Evolutionary conservation across 2,113 vertebrate genomes (phyloP), one percentile per base, ranked within the genome.

Genomic region (Plectropomus leopardus): DNA sequence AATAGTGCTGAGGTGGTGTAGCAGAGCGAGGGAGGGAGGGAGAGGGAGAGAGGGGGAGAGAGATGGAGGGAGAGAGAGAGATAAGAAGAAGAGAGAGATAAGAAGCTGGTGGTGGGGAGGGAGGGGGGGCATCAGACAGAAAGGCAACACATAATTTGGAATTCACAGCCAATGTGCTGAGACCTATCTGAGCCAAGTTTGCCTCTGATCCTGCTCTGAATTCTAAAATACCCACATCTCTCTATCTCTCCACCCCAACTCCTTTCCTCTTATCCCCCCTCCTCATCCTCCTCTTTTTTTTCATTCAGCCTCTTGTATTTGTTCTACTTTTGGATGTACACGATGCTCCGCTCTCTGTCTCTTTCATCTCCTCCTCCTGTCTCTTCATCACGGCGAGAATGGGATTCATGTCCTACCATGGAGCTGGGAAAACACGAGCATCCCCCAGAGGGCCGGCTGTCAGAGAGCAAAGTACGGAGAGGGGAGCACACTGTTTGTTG

Each of bases 201-300:
- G 76, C 82, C 72, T 90, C 63, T 86, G 85, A 91, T 92, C 83
- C 88, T 88, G 87, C 82, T 85, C 88, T 86, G 91, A 92, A 91
- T 91, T 84, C 69, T 73, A 81, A 90, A 91, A 88, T 42, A 86
- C 61, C 68, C 80, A 51, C 72, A 83, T 71, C 65, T 21, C n/a
- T 47, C 54, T 60, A 69, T 34, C 14, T 28, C 66, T 14, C 36
- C 55, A 3, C 58, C 55, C 48, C 34, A 50, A 10, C 72, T 65
- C 61, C 44, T 51, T 55, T 26, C 58, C 68, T 66, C 21, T 48
- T 60, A n/a, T 17, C 72, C 28, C 24, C 15, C 21, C 11, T 17
- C 5, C 63, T 19, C 23, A 1, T 63, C 28, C 24, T 14, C 60
- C 24, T 17, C 1, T 61, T 36, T n/a, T n/a, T 26, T 48, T 54